Base-by-base conservation (phyloP, 2,113 vertebrate species). In the Gallinago media region DNA sequence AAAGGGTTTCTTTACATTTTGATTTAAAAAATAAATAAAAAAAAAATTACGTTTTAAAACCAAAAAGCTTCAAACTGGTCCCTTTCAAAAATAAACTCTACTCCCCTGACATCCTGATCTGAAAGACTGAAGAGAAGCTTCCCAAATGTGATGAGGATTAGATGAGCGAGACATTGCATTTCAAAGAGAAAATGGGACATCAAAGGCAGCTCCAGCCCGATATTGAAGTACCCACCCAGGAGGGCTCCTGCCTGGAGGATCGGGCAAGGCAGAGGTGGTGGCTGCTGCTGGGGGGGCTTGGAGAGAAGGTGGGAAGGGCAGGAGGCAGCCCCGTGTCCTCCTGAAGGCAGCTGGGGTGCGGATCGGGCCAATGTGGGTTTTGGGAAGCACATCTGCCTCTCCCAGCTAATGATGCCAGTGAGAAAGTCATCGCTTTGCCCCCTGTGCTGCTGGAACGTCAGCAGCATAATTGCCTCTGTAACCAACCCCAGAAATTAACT, bases 171-270 rank as follows among this genome's bases (percentile, higher is more conserved):
- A 49, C 50, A 92, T 86, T 97, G 92, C 94, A 96, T 96, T 96
- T 97, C 96, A 97, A 97, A 97, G 94, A 36, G 77, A 71, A 92
- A 87, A 40, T 46, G 74, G 74, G 62, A 96, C 90, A 92, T 97
- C 92, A 97, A 94, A 96, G 55, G 71, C 6, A 0, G 34, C 80
- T 85, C 59, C 67, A 87, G 85, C 40, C 66, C 4, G 25, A 89
- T 47, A 85, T 21, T 93, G 95, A 97, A 93, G 88, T 73, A 44
- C 75, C 85, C 67, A 85, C 89, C 82, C 89, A 80, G 81, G 92
- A 86, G 96, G 62, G 79, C 84, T 92, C 91, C 71, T 70, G 94
- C 73, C 89, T 91, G 92, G 31, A 88, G 95, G 50, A 75, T 8
- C 13, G 58, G 72, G 31, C 26, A 12, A 81, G 72, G 63, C 72